Evolutionary conservation across 2,113 vertebrate species (phyloP).

Genomic region (Pogona vitticeps): DNA sequence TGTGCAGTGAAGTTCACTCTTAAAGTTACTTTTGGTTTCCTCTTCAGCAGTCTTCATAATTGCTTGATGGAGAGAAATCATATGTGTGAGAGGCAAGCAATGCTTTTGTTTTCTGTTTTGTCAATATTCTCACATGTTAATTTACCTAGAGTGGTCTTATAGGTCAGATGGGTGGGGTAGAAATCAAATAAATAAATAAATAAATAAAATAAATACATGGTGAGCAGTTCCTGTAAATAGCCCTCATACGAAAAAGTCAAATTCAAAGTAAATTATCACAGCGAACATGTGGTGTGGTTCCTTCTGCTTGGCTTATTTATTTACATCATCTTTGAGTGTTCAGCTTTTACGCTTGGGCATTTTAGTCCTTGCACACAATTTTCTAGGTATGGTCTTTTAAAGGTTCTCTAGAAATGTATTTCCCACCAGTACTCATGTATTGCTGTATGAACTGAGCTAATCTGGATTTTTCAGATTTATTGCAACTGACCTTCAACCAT

Average conservation of each 20-base stretch:
- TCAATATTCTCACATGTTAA: neutral
- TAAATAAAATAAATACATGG: too few relatives aligned
- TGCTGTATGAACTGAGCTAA: too few relatives aligned
- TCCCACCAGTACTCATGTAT: too few relatives aligned
- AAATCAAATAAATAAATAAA: too few relatives aligned
- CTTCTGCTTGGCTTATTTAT: neutral
- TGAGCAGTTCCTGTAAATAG: neutral
- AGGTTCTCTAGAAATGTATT: neutral
- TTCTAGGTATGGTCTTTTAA: neutral
- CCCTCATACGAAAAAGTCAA: neutral
- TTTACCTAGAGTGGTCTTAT: too few relatives aligned
- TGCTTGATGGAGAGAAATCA: neutral
- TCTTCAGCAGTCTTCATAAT: neutral
- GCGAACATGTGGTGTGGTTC: too few relatives aligned
- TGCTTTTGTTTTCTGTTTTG: neutral
- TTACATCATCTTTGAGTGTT: neutral
- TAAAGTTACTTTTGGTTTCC: neutral
- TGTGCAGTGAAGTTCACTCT: neutral
- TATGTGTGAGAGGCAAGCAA: neutral
- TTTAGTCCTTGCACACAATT: neutral
- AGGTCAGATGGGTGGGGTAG: too few relatives aligned
- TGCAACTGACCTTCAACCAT: too few relatives aligned
- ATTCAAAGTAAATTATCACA: neutral
- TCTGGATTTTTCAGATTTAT: too few relatives aligned
- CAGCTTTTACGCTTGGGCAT: too few relatives aligned